These are phyloP conservation scores for Ferrisia virgata DNA, from an alignment of 2,888 invertebrate genomes.

Conservation along the genomic window DNA sequence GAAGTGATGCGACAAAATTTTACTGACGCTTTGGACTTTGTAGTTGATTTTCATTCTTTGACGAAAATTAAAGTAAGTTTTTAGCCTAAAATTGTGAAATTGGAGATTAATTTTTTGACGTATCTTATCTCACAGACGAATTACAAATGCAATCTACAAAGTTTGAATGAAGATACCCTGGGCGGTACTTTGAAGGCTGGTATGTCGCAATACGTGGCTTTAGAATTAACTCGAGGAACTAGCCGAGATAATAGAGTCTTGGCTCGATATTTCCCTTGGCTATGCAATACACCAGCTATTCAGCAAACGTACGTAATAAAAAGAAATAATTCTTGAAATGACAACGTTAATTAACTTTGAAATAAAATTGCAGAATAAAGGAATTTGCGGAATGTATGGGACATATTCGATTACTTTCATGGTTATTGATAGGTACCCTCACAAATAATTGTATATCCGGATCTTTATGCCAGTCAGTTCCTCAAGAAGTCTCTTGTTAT, in stretches of 20 bases:
- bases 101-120: not conserved
- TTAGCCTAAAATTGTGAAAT: not conserved
- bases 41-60: conserved; percentile 93
- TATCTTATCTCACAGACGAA: not conserved
- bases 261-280: conserved; percentile 82
- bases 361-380: conserved; percentile 35
- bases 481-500: conserved; percentile 92
- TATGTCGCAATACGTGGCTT: conserved; percentile 85
- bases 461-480: conserved; percentile 72
- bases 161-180: conserved; percentile 87
- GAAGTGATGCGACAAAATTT: conserved; percentile 92
- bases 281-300: conserved; percentile 75
- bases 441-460: conserved; percentile 73
- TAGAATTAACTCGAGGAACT: conserved; percentile 89
- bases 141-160: conserved; percentile 25
- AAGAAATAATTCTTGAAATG: not conserved
- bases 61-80: conserved; percentile 85
- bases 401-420: conserved; percentile 90
- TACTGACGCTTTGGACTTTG: conserved; percentile 87
- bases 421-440: conserved; percentile 93
- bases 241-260: conserved; percentile 78
- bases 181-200: conserved; percentile 96
- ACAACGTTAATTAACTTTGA: not conserved
- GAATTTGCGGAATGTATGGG: conserved; percentile 94
- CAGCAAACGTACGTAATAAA: conserved; percentile 38